A percentile compares a stretch with the other conserved stretches of the same genome.
Conservation (phyloP, 2,888 invertebrate species). For the Caradrina clavipalpis region DNA sequence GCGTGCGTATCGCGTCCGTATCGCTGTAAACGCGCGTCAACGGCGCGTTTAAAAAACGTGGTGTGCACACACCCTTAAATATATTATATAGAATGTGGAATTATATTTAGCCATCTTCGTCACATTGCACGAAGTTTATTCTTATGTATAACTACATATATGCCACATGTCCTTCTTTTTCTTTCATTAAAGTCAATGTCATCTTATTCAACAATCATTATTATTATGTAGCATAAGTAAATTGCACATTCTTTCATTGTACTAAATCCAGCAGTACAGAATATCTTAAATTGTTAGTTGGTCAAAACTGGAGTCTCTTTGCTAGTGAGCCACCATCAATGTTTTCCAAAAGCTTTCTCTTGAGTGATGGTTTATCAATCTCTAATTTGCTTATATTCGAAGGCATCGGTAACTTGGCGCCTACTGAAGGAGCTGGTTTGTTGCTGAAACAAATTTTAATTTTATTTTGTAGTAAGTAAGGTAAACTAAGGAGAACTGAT, state of each 20-base stretch:
- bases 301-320: slow-evolving; percentile 93
- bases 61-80: no score
- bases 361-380: slow-evolving; percentile 93
- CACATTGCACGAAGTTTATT: slow-evolving; percentile 27
- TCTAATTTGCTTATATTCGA: slow-evolving; percentile 92
- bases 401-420: slow-evolving; percentile 95
- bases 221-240: slow-evolving; percentile 47
- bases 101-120: slow-evolving; percentile 14
- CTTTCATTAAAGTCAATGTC: slow-evolving; percentile 21
- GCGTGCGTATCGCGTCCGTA: no score
- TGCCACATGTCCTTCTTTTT: background rate
- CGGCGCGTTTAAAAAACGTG: no score
- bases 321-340: slow-evolving; percentile 93
- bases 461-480: background rate
- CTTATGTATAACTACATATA: slow-evolving; percentile 3
- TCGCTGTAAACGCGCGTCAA: no score
- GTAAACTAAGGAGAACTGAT: no score
- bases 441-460: slow-evolving; percentile 89
- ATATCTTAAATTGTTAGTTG: slow-evolving; percentile 45
- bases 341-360: slow-evolving; percentile 94
- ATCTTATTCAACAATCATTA: slow-evolving; percentile 47
- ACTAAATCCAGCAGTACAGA: slow-evolving; percentile 67
- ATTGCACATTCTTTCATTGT: slow-evolving; percentile 75
- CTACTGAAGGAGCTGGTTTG: slow-evolving; percentile 96
- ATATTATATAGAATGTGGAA: slow-evolving; percentile 11